Conservation (phyloP, 1,140 invertebrate genomes). For the Anastatus disparis region DNA sequence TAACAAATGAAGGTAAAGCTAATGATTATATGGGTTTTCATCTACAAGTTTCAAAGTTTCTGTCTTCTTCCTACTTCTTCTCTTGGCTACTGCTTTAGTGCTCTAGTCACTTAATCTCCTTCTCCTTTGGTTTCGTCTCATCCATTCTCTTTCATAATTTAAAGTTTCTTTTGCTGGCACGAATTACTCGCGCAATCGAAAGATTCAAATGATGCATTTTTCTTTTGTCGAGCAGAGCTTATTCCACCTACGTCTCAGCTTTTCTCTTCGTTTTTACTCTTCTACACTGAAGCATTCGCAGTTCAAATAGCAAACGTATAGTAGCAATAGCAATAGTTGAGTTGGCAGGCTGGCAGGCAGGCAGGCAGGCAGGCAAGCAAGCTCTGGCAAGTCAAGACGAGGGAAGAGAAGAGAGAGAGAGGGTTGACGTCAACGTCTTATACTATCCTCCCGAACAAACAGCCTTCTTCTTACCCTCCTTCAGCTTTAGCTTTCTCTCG, state of each 20-base stretch:
- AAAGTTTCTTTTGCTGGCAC: too few species aligned
- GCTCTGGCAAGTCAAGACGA: constrained; percentile 49
- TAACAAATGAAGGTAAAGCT: background rate
- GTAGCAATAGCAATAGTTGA: constrained; percentile 55
- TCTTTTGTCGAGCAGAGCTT: background rate
- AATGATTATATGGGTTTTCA: too few species aligned
- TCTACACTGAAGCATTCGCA: constrained; percentile 36
- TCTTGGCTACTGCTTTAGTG: constrained; percentile 51
- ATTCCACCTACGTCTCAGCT: constrained; percentile 46
- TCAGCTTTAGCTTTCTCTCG: constrained; percentile 19
- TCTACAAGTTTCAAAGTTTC: background rate
- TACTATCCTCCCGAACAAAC: constrained; percentile 66
- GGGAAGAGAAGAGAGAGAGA: constrained; percentile 51
- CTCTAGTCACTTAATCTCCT: constrained; percentile 55
- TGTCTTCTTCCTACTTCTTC: background rate
- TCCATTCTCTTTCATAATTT: constrained; percentile 45
- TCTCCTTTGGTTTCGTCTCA: constrained; percentile 57
- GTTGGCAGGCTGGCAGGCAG: constrained; percentile 46
- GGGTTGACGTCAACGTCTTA: constrained; percentile 67
- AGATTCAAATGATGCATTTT: constrained; percentile 2
- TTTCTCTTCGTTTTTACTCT: constrained; percentile 45
- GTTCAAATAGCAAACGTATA: constrained; percentile 59
- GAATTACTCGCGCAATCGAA: background rate
- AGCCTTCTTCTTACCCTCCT: constrained; percentile 48
- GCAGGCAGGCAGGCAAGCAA: constrained; percentile 39